Base-by-base conservation (phyloP, 2,888 invertebrate species). In the Dimorphilus gyrociliatus region DNA sequence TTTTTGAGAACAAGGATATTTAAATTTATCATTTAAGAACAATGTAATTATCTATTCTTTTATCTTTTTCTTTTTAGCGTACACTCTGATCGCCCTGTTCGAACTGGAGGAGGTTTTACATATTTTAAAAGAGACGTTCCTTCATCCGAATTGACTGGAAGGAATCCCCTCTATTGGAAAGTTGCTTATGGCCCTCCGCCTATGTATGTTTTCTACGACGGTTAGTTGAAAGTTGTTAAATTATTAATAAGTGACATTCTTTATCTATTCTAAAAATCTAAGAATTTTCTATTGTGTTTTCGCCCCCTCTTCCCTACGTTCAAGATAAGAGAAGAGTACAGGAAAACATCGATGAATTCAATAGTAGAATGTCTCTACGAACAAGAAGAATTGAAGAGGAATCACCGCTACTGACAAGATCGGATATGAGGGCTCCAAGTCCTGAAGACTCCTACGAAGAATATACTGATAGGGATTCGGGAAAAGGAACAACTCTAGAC, bases 71-170 rank as follows among this genome's bases (percentile, higher is more conserved):
- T 6, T 34, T 39, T 12, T 42, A 55, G 55, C 38, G 44, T 48
- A 26, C 56, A 56, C 29, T 37, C 44, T 6, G 54, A 54, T 36
- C 42, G 44, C 25, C 38, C 43, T 2, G 41, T 46, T 30, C 41
- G 45, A 30, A 54, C 53, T 1, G 55, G 56, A 3, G 56, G 56
- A 1, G 56, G 56, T 1, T 56, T 52, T 36, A 48, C 51, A 1
- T 56, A 51, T 35, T 50, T 41, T 36, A 45, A 44, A 34, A 39
- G 45, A 23, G 53, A 54, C 34, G 25, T 42, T n/a, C 48, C 51
- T 2, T 35, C 40, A 16, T 33, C 38, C 14, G 39, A 45, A 25
- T 36, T 45, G n/a, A 19, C 28, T 3, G 25, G 34, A 15, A 47
- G 44, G 26, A 41, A 51, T 36, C 53, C 53, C 6, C 18, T 39